Conservation (phyloP, 2,888 invertebrate genomes). For the Caenorhabditis parvicauda region DNA sequence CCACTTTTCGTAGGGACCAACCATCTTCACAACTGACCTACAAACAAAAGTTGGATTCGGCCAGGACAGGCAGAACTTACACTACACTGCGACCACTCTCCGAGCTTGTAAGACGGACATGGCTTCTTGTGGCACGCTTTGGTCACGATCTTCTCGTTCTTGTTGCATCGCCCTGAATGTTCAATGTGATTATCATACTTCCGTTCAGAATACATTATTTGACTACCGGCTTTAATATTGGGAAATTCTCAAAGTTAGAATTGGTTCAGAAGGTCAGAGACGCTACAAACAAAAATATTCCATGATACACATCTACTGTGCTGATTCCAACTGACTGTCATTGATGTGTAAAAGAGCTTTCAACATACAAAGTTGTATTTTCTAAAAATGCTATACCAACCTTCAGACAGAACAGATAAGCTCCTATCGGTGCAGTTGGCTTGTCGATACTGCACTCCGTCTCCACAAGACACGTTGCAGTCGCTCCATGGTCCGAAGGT, state of each 20-base stretch:
- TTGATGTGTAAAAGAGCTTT: no score
- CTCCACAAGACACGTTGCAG: constrained; percentile 61
- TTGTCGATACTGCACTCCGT: constrained; percentile 52
- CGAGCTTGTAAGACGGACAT: constrained; percentile 64
- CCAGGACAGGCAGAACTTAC: constrained; percentile 12
- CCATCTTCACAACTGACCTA: constrained; percentile 54
- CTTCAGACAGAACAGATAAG: constrained; percentile 6
- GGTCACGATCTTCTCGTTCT: constrained; percentile 45
- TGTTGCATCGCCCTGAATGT: constrained; percentile 52
- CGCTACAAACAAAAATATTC: no score
- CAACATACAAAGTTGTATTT: not conserved
- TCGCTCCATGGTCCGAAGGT: constrained; percentile 50
- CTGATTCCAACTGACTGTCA: no score
- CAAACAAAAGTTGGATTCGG: not conserved
- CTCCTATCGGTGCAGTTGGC: constrained; percentile 49
- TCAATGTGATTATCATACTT: no score
- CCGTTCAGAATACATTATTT: no score
- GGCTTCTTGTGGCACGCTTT: constrained; percentile 62
- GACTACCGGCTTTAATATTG: no score
- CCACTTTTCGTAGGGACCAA: constrained; percentile 53
- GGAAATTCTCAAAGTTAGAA: no score
- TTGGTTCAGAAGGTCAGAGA: no score
- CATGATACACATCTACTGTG: no score
- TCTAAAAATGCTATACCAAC: not conserved
- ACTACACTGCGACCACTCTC: constrained; percentile 61